Percentiles rank a stretch among this genome's conserved stretches.
Evolutionary conservation across 2,113 vertebrate species (phyloP).

Genomic region (Ahaetulla prasina): DNA sequence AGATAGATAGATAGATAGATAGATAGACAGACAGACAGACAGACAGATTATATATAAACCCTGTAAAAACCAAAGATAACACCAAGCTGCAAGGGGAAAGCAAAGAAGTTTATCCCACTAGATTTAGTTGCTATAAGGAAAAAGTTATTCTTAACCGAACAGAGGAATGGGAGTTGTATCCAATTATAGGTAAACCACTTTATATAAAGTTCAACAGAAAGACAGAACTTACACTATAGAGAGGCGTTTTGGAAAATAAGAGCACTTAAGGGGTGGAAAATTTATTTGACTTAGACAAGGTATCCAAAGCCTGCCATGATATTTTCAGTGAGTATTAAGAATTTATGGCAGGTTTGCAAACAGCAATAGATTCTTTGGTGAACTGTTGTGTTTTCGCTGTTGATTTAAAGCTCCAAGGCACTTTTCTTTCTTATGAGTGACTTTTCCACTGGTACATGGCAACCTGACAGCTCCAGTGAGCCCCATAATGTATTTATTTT

Average conservation of each 20-base stretch:
- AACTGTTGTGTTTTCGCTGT: slow-evolving; percentile 1
- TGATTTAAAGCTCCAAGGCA: slow-evolving; percentile 12
- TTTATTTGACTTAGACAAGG: slow-evolving; percentile 16
- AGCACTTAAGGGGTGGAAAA: slow-evolving; percentile 5
- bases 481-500: neutral
- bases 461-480: neutral
- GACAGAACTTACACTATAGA: neutral
- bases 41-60: no score
- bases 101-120: neutral
- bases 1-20: no score
- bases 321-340: slow-evolving; percentile 6
- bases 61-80: neutral
- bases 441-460: neutral
- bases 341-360: slow-evolving; percentile 22
- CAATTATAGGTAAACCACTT: slow-evolving; percentile 10
- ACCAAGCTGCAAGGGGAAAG: neutral
- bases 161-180: neutral
- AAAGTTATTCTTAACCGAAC: neutral
- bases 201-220: neutral
- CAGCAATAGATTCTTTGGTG: slow-evolving; percentile 11
- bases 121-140: neutral
- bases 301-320: neutral
- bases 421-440: neutral
- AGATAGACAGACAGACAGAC: no score
- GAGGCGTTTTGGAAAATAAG: slow-evolving; percentile 16